These are phyloP conservation scores for Pelobates cultripes DNA, from an alignment of 2,797 vertebrate genomes.

Conservation along the genomic window DNA sequence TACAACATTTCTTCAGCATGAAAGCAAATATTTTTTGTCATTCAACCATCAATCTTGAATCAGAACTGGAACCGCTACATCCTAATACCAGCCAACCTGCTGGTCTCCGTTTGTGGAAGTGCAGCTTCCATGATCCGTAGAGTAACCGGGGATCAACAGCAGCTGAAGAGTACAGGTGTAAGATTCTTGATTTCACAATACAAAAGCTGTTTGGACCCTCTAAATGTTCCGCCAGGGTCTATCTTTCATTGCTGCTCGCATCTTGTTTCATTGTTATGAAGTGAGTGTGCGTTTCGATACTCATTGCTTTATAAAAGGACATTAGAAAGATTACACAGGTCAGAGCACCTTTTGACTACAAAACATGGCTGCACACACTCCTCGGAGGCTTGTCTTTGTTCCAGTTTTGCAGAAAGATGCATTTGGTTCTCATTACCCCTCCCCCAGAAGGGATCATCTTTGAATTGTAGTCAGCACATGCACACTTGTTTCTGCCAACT, in stretches of 20 bases:
- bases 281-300: conserved; percentile 19
- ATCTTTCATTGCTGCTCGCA: neutral
- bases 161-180: neutral
- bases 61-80: neutral
- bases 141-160: neutral
- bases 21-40: too few relatives aligned
- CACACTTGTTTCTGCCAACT: neutral
- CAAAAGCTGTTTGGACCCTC: neutral
- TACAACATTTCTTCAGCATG: neutral
- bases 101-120: neutral
- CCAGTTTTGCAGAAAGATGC: neutral
- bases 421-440: neutral
- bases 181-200: neutral
- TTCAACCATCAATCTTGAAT: too few relatives aligned
- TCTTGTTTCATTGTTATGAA: neutral
- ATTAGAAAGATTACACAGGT: conserved; percentile 6
- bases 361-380: conserved; percentile 28
- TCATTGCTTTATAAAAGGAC: conserved; percentile 14
- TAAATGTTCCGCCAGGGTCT: neutral
- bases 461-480: neutral
- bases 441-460: neutral
- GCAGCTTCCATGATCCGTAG: neutral
- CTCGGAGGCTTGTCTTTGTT: neutral
- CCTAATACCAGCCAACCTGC: neutral
- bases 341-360: conserved; percentile 24